Conservation (phyloP, 2,888 invertebrate species). For the Furcula furcula region DNA sequence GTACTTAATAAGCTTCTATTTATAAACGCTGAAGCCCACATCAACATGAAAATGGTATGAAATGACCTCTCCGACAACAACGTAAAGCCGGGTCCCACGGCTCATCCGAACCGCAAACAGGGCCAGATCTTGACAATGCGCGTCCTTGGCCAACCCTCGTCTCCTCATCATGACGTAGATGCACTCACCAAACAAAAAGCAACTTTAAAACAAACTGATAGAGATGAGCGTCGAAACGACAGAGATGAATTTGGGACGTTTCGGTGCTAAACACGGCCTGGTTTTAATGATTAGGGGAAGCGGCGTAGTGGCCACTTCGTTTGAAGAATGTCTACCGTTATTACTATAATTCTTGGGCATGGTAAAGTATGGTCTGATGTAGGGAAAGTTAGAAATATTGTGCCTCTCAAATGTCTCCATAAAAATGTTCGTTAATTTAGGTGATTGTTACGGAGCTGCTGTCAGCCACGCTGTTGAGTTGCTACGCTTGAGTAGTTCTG, state of each 20-base stretch:
- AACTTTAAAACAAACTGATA: constrained; percentile 24
- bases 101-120: constrained; percentile 27
- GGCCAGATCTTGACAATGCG: constrained; percentile 62
- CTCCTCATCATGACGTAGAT: constrained; percentile 28
- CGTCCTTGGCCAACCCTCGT: constrained; percentile 73
- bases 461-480: no score
- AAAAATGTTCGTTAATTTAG: no score
- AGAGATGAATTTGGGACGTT: constrained; percentile 18
- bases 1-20: not conserved
- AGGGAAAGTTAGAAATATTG: not conserved
- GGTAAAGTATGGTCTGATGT: no score
- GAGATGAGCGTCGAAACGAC: constrained; percentile 17
- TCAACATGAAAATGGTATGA: constrained; percentile 2
- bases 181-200: constrained; percentile 21
- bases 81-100: constrained; percentile 13
- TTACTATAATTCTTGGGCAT: constrained; percentile 21
- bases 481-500: no score
- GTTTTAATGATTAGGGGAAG: constrained; percentile 49
- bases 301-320: constrained; percentile 33
- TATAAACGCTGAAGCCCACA: not conserved
- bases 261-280: constrained; percentile 4
- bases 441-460: no score
- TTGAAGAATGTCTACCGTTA: constrained; percentile 34
- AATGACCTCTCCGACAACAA: constrained; percentile 17
- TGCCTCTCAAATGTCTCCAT: no score